These are phyloP conservation scores for Brachycybe producta DNA, from an alignment of 2,888 invertebrate species.

Conservation along the genomic window DNA sequence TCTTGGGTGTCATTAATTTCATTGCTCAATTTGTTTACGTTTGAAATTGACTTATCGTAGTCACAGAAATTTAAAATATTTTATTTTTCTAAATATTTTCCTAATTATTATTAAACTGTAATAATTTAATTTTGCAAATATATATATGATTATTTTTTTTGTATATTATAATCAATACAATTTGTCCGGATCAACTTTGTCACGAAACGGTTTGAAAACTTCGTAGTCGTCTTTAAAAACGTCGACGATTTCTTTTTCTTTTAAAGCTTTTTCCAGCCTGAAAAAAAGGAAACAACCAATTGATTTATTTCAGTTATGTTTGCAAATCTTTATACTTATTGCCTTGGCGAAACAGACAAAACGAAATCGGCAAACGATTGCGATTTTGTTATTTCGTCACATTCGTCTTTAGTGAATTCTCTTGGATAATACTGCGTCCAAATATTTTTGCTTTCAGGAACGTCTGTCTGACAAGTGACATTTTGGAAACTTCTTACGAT, in stretches of 20 bases:
- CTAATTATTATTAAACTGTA: background rate
- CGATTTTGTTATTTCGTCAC: constrained; percentile 5
- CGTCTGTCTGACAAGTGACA: constrained; percentile 6
- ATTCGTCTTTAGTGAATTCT: constrained; percentile 1
- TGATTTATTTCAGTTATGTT: too few species aligned
- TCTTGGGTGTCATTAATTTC: constrained; percentile 60
- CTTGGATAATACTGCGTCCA: constrained; percentile 14
- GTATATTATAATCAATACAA: background rate
- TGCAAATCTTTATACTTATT: background rate
- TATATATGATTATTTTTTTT: constrained; percentile 1
- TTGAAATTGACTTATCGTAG: too few species aligned
- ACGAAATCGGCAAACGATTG: background rate
- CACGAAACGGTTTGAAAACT: too few species aligned
- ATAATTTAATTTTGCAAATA: background rate
- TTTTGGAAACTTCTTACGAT: background rate
- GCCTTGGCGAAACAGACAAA: background rate
- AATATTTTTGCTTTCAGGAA: background rate
- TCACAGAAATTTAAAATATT: too few species aligned
- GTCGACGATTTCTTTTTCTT: constrained; percentile 5
- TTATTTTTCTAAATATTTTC: background rate
- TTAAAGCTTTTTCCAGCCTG: background rate
- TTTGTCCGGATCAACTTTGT: too few species aligned
- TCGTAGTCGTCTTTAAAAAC: constrained; percentile 4
- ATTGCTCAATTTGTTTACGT: constrained; percentile 56
- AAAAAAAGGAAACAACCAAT: background rate